Conservation (phyloP, 2,113 vertebrate species). For the Agelaius phoeniceus region DNA sequence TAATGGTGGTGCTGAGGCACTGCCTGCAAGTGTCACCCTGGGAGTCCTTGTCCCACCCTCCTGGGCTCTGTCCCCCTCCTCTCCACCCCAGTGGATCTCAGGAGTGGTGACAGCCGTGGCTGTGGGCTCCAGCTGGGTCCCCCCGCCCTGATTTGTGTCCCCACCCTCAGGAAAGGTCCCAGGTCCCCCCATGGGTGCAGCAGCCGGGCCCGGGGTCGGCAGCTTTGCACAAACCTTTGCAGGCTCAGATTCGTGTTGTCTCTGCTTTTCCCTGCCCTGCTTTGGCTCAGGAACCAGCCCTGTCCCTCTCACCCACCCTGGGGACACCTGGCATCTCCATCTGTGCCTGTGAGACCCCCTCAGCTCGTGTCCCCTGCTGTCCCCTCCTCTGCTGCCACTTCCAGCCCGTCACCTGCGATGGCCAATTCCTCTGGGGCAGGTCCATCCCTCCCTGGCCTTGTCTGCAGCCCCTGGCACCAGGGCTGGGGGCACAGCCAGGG, state of each 20-base stretch:
- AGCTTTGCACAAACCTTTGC: background rate
- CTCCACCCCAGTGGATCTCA: accelerated
- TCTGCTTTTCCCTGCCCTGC: too few relatives aligned
- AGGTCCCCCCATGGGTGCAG: accelerated
- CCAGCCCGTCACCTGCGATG: accelerated
- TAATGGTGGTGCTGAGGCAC: background rate
- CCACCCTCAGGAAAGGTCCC: background rate
- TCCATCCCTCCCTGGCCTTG: background rate
- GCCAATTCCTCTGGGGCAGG: background rate
- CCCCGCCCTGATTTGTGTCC: accelerated
- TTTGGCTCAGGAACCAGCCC: background rate
- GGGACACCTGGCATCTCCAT: background rate
- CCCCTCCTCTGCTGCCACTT: background rate
- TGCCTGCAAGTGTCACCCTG: background rate
- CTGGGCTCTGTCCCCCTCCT: background rate
- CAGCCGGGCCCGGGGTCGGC: accelerated
- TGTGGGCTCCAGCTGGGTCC: background rate
- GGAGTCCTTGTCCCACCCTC: background rate
- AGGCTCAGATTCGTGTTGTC: background rate
- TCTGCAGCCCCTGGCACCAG: accelerated
- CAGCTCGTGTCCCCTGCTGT: background rate
- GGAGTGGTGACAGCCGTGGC: accelerated
- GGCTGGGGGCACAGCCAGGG: background rate
- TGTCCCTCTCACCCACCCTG: background rate
- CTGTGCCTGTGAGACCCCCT: background rate